These are phyloP conservation scores for Drosophila novamexicana DNA, from an alignment of 1,140 invertebrate genomes.

Conservation along the genomic window DNA sequence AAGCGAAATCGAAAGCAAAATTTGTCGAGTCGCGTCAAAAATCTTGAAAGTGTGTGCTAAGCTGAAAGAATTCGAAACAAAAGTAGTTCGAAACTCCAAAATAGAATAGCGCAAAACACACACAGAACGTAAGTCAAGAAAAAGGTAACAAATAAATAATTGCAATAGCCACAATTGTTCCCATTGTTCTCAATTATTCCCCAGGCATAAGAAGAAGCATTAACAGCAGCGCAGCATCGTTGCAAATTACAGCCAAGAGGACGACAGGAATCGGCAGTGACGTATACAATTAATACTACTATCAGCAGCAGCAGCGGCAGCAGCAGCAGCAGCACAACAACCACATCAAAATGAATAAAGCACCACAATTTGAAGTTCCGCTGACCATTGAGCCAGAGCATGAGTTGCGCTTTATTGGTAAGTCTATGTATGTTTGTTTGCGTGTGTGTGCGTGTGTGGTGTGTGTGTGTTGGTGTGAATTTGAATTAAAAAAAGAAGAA, in stretches of 20 bases:
- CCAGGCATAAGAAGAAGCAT: background rate
- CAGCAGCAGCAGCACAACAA: constrained; percentile 36
- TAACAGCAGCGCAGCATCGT: constrained; percentile 5
- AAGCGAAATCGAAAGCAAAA: constrained; percentile 51
- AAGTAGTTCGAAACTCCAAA: constrained; percentile 7
- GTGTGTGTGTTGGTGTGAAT: constrained; percentile 12
- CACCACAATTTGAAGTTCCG: constrained; percentile 47
- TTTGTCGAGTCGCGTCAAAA: constrained; percentile 25
- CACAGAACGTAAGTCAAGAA: constrained; percentile 15
- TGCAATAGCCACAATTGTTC: constrained; percentile 7
- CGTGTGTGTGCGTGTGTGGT: constrained; percentile 1
- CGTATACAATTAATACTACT: constrained; percentile 21
- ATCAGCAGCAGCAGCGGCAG: constrained; percentile 30
- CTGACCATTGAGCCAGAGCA: constrained; percentile 75
- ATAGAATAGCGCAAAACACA: background rate
- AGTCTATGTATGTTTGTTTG: constrained; percentile 35
- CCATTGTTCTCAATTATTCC: constrained; percentile 7
- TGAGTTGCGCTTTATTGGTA: constrained; percentile 81
- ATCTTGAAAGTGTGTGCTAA: constrained; percentile 27
- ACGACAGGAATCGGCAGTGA: constrained; percentile 15
- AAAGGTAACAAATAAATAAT: constrained; percentile 25
- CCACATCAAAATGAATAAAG: constrained; percentile 60
- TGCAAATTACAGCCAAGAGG: background rate
- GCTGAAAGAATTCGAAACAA: constrained; percentile 15
- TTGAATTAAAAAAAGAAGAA: constrained; percentile 13